Evolutionary conservation across 2,113 vertebrate genomes (phyloP).

Genomic region (Bos indicus): DNA sequence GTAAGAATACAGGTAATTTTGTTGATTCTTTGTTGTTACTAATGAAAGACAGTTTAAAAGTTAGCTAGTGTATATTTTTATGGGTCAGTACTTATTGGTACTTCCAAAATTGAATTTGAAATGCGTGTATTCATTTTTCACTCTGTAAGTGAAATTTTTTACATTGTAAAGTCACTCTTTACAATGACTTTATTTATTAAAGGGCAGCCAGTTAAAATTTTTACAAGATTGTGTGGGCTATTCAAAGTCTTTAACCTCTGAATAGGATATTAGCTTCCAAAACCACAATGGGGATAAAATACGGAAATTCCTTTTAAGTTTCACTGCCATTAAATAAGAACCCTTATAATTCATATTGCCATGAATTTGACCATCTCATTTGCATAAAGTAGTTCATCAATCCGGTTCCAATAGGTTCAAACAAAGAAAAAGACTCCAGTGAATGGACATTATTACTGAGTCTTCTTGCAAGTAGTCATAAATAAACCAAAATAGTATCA

Average conservation of each 20-base stretch:
- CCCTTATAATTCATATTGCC: conserved; percentile 32
- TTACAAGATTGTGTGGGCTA: conserved; percentile 78
- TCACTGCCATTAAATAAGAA: conserved; percentile 51
- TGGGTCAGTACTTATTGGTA: conserved; percentile 73
- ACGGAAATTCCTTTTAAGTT: conserved; percentile 25
- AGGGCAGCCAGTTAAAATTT: conserved; percentile 77
- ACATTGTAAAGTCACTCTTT: conserved; percentile 70
- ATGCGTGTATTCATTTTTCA: conserved; percentile 78
- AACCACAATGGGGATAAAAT: conserved; percentile 36
- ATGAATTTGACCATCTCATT: conserved; percentile 50
- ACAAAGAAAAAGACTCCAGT: conserved; percentile 73
- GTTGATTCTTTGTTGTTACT: conserved; percentile 74
- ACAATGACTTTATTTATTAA: conserved; percentile 78
- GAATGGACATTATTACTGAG: conserved; percentile 60
- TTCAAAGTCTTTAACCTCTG: conserved; percentile 72
- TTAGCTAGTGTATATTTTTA: conserved; percentile 77
- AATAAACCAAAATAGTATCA: conserved; percentile 67
- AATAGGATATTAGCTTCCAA: conserved; percentile 53
- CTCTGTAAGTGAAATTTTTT: conserved; percentile 75
- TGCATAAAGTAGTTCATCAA: conserved; percentile 51
- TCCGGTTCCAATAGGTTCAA: conserved; percentile 59
- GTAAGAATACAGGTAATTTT: conserved; percentile 78
- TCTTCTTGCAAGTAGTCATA: conserved; percentile 71
- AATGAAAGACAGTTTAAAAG: conserved; percentile 76
- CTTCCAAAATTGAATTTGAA: conserved; percentile 76